Evolutionary conservation across 2,888 invertebrate genomes (phyloP).

Genomic region (Cheilosia grossa): DNA sequence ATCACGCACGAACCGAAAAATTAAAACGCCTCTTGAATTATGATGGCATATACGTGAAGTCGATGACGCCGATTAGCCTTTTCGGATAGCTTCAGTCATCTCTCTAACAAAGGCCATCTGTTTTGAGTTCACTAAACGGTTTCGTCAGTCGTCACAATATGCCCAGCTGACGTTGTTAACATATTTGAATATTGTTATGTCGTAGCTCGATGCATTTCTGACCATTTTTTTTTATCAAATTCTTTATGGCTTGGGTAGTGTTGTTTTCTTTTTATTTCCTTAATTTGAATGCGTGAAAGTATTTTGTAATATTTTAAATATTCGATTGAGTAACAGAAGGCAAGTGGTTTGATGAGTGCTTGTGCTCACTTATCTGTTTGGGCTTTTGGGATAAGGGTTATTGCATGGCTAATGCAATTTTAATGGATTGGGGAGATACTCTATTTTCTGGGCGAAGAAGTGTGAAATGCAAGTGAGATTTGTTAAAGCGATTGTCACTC

Average conservation of each 20-base stretch:
- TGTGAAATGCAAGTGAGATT: too few relatives aligned
- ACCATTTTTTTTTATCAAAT: constrained; percentile 43
- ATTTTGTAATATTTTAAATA: constrained; percentile 28
- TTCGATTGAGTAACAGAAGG: constrained; percentile 19
- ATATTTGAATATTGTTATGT: constrained; percentile 21
- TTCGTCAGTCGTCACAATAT: constrained; percentile 5
- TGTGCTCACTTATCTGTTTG: constrained; percentile 2
- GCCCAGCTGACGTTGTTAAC: neutral
- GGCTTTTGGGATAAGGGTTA: constrained; percentile 12
- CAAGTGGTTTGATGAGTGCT: neutral
- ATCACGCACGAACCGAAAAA: neutral
- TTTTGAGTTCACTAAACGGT: constrained; percentile 14
- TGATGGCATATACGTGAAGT: constrained; percentile 28
- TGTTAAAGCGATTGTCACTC: too few relatives aligned
- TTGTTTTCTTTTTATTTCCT: neutral
- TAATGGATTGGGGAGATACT: constrained; percentile 30
- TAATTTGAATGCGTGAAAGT: constrained; percentile 42
- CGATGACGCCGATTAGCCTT: constrained; percentile 24
- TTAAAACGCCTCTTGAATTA: constrained; percentile 14
- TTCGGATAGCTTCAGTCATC: neutral
- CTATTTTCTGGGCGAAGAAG: neutral
- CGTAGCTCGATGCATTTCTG: constrained; percentile 32
- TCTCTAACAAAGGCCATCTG: constrained; percentile 15
- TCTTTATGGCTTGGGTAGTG: neutral
- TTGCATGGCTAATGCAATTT: constrained; percentile 28